Evolutionary conservation across 2,797 vertebrate species (phyloP), one percentile per base, ranked within the genome.

Genomic region (Platyrinchus mystaceus): DNA sequence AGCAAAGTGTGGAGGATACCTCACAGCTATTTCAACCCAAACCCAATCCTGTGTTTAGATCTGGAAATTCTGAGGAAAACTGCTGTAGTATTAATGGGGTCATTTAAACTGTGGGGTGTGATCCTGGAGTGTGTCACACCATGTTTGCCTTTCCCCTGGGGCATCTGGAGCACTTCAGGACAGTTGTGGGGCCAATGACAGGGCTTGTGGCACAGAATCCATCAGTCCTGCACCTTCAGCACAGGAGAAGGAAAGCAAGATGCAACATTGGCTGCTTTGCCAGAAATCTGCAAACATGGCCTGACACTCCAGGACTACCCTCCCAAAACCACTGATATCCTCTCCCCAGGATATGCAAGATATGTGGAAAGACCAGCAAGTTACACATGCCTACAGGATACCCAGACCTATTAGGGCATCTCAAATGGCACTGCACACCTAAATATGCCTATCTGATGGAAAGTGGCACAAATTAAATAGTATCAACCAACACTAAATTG

Each of bases 1-100:
- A 77, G 21, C 28, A 67, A 30, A 62, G 23, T 8, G 2, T 5
- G 34, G 37, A 76, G 6, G 32, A 87, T 53, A n/a, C 18, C 21
- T 63, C 15, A 4, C 53, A 62, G 41, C 13, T 15, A 5, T 64
- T 77, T 55, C n/a, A 68, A 14, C 69, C n/a, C n/a, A 78, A 37
- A 20, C 4, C 23, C 4, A 49, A 30, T 22, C 15, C 27, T 55
- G 27, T 37, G 12, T 39, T 86, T 53, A 85, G 49, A 44, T 14
- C 6, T 27, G 22, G 30, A 87, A 64, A 41, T 49, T n/a, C 28
- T 12, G 23, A 52, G 36, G 10, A 63, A 87, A 87, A 32, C 3
- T 1, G 21, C 2, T 18, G 14, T 21, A 14, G 67, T 43, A 34
- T 4, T 46, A 27, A 16, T 2, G 9, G 6, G 1, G 2, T 47